Evolutionary conservation across 2,888 invertebrate species (phyloP), one percentile per base, ranked within the genome.

Genomic region (Andrena chrysosceles): DNA sequence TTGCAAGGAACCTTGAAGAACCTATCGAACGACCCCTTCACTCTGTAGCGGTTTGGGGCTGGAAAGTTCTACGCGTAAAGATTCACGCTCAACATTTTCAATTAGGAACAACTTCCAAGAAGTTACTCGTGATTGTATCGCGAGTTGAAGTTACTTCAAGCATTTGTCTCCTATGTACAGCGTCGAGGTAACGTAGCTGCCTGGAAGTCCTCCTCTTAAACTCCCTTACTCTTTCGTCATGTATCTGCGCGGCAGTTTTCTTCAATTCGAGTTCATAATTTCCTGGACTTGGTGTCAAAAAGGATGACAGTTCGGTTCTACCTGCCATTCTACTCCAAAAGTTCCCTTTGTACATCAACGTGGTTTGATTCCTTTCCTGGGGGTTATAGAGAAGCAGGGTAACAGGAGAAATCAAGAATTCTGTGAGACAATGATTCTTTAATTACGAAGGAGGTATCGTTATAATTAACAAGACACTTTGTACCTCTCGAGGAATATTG

Each of bases 261-360:
- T 75, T 80, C 42, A 33, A 83, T 29, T 89, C 84, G 16, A 84
- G 72, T 10, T 91, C 85, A 72, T 91, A 91, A 59, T 85, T 67
- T 1, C 87, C 90, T 0, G 90, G 90, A 20, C 87, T 82, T 2
- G 89, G 91, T 49, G 84, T 85, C 48, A 49, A 35, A 33, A 71
- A 75, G 31, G 54, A 29, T 48, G 33, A 63, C 49, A 42, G 71
- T 35, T 81, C 84, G 33, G 70, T 69, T 70, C 90, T 89, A 59
- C 91, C 91, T n/a, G 89, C 75, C 90, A 90, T 91, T 76, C 83
- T 84, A 77, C 90, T 91, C 91, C 90, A 91, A 67, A 90, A 91
- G 54, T 91, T 91, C 16, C 91, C 90, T 76, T 90, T 90, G 68
- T 90, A 90, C 16, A 63, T 81, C 48, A 77, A 29, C 49, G 90